Percentiles rank a stretch among this genome's conserved stretches.
Conservation (phyloP, 2,797 vertebrate species). For the Trachurus trachurus region DNA sequence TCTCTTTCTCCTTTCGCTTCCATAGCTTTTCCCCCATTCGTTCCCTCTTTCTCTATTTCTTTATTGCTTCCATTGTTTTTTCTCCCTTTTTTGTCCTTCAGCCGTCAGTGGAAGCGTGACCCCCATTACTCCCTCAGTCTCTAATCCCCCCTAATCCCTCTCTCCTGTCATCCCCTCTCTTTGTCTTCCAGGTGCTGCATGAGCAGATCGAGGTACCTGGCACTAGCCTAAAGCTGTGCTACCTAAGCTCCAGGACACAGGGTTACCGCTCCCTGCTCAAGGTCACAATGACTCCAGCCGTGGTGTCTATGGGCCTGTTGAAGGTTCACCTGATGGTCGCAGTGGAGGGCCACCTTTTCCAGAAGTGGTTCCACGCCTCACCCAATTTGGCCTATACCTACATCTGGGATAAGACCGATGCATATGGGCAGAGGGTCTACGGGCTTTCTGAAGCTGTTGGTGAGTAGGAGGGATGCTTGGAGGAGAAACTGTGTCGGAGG, state of each 20-base stretch:
- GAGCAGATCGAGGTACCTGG: slow-evolving; percentile 97
- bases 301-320: slow-evolving; percentile 95
- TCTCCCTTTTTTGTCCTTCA: slow-evolving; percentile 79
- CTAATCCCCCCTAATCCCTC: slow-evolving; percentile 79
- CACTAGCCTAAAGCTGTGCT: slow-evolving; percentile 93
- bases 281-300: slow-evolving; percentile 97
- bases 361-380: slow-evolving; percentile 98
- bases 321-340: slow-evolving; percentile 99
- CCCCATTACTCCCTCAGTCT: slow-evolving; percentile 77
- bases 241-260: slow-evolving; percentile 95
- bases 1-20: slow-evolving; percentile 63
- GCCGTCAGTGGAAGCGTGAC: slow-evolving; percentile 83
- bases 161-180: slow-evolving; percentile 71
- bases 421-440: slow-evolving; percentile 96
- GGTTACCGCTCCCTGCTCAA: slow-evolving; percentile 97
- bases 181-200: slow-evolving; percentile 94
- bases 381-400: slow-evolving; percentile 98
- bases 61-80: slow-evolving; percentile 77
- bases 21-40: slow-evolving; percentile 59
- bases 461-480: slow-evolving; percentile 56
- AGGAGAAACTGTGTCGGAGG: slow-evolving; percentile 9
- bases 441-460: slow-evolving; percentile 96
- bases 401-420: slow-evolving; percentile 99
- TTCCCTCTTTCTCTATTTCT: slow-evolving; percentile 70
- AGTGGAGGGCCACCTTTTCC: slow-evolving; percentile 97